A percentile compares a stretch with the other conserved stretches of the same genome.
Evolutionary conservation across 2,797 vertebrate genomes (phyloP).

Genomic region (Molossus molossus): DNA sequence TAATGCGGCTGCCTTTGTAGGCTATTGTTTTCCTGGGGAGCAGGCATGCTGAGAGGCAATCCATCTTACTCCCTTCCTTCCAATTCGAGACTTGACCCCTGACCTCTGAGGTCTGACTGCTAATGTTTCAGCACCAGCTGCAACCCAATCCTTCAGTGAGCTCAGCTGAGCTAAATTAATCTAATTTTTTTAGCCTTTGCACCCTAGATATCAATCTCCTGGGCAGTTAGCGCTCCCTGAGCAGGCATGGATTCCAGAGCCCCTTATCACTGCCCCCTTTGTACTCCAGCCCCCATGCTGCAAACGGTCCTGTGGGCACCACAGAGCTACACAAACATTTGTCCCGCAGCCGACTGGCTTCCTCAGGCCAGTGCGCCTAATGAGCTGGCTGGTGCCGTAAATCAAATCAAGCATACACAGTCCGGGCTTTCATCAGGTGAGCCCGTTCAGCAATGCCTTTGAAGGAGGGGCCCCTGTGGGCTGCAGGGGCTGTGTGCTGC

Average conservation of each 20-base stretch:
- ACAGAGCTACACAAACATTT: conserved; percentile 85
- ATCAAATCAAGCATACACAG: conserved; percentile 87
- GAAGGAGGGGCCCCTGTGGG: conserved; percentile 82
- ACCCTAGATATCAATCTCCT: conserved; percentile 83
- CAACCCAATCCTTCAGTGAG: conserved; percentile 64
- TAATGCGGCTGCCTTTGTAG: conserved; percentile 20
- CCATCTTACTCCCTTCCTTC: conserved; percentile 63
- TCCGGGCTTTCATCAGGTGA: conserved; percentile 89
- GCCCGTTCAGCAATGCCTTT: conserved; percentile 85
- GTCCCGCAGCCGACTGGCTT: conserved; percentile 80
- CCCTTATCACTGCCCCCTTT: conserved; percentile 88
- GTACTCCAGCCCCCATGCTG: conserved; percentile 74
- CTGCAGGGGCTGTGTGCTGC: conserved; percentile 80
- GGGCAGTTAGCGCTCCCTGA: conserved; percentile 72
- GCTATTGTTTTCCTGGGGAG: conserved; percentile 51
- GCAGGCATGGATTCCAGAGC: conserved; percentile 79
- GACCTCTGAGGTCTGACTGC: conserved; percentile 63
- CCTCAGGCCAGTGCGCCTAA: conserved; percentile 84
- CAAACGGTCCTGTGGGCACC: conserved; percentile 79
- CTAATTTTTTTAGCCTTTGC: conserved; percentile 85
- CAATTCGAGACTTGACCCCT: conserved; percentile 45
- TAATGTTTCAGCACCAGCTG: conserved; percentile 66
- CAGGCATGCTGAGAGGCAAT: conserved; percentile 58
- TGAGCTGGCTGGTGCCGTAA: conserved; percentile 85
- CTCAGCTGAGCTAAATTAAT: conserved; percentile 84